phyloP scores from a whole-genome alignment of 2,888 invertebrate species.

The Melipona bicolor region DNA sequence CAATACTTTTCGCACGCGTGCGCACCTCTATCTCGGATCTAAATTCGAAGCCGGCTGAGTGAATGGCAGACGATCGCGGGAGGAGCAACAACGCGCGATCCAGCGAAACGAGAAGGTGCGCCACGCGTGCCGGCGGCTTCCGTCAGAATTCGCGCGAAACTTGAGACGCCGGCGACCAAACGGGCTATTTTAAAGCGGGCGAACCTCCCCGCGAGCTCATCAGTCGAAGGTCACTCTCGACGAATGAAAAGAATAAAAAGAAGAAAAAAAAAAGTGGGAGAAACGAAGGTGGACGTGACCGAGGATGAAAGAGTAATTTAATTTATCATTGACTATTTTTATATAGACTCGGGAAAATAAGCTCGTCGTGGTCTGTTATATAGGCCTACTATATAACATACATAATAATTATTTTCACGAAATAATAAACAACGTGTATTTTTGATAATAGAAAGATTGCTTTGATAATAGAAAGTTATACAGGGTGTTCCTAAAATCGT shows the following conservation, averaged over 20 bases:
- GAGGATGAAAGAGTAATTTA: no score
- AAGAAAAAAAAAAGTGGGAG: background rate
- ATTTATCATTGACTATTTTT: no score
- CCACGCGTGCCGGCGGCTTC: slow-evolving; percentile 47
- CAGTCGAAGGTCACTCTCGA: slow-evolving; percentile 62
- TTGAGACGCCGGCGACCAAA: slow-evolving; percentile 51
- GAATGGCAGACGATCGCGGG: background rate
- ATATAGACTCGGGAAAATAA: no score
- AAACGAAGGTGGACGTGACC: no score
- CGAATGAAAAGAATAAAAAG: background rate
- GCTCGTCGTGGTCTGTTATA: no score
- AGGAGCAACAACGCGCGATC: background rate
- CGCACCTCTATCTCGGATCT: slow-evolving; percentile 15
- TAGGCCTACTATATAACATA: no score
- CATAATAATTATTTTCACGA: no score
- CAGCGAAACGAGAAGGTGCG: slow-evolving; percentile 21
- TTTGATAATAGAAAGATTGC: no score
- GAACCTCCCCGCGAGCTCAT: slow-evolving; percentile 51
- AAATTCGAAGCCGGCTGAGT: slow-evolving; percentile 28
- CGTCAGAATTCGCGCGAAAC: slow-evolving; percentile 60
- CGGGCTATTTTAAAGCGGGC: slow-evolving; percentile 64
- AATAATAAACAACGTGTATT: no score
- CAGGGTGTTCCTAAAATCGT: no score
- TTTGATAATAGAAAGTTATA: no score
- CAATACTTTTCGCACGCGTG: slow-evolving; percentile 24